Conservation (phyloP, 64 coral and sea anemone genomes). For the Porites australiensis region DNA sequence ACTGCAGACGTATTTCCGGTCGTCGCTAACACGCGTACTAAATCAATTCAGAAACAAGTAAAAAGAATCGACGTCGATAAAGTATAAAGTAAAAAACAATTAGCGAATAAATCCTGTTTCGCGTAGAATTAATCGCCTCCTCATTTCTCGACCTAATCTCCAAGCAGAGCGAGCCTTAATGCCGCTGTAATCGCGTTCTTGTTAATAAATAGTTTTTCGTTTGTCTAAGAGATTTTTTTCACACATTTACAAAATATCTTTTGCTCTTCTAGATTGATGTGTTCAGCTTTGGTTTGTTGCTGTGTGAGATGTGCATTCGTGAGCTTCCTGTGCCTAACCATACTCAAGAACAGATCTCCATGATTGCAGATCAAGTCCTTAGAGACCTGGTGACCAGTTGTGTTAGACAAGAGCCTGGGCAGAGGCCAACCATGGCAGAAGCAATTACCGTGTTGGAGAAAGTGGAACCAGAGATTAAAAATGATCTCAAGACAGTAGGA, state of each 20-base stretch:
- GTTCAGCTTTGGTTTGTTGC: slow-evolving; percentile 77
- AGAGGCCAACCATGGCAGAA: slow-evolving; percentile 59
- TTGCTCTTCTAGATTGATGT: slow-evolving; percentile 67
- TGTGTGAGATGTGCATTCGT: slow-evolving; percentile 84
- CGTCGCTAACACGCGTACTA: no score
- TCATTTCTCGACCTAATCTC: no score
- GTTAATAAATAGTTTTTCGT: no score
- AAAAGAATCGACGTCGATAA: no score
- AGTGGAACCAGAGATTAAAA: not conserved
- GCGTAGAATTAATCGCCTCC: no score
- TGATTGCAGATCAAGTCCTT: slow-evolving; percentile 38
- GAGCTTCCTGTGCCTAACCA: slow-evolving; percentile 74
- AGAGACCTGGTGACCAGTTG: slow-evolving; percentile 51
- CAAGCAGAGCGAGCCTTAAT: no score
- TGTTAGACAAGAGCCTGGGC: slow-evolving; percentile 22
- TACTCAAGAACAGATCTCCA: slow-evolving; percentile 40
- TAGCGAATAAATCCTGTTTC: no score
- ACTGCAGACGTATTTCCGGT: no score
- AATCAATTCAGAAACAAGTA: no score
- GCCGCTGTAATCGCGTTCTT: no score
- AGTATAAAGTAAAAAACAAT: no score
- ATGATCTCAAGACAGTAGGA: not conserved
- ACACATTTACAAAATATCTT: not conserved
- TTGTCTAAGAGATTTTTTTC: no score
- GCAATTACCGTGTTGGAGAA: not conserved